Evolutionary conservation across 2,797 vertebrate species (phyloP).

Genomic region (Melopsittacus undulatus): DNA sequence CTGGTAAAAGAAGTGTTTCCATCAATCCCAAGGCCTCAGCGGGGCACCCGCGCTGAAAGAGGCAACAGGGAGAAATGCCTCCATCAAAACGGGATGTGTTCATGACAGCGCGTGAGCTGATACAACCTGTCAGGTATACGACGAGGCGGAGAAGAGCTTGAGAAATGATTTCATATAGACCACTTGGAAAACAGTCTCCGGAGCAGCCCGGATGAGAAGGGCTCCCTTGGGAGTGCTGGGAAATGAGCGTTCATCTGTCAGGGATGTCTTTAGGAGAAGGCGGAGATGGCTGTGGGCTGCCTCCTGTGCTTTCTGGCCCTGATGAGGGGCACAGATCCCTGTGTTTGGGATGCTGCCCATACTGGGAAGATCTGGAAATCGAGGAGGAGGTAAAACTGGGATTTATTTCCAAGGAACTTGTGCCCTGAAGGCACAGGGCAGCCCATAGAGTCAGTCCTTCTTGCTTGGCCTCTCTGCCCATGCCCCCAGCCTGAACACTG

Average conservation of each 20-base stretch:
- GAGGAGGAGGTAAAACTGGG: neutral
- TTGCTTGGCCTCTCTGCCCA: neutral
- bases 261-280: conserved; percentile 68
- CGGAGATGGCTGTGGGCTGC: conserved; percentile 35
- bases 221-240: conserved; percentile 63
- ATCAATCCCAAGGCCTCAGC: conserved; percentile 56
- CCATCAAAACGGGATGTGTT: conserved; percentile 68
- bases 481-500: neutral
- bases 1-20: conserved; percentile 17
- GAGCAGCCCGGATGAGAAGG: conserved; percentile 66
- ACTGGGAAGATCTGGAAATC: conserved; percentile 28
- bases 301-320: neutral
- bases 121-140: conserved; percentile 71
- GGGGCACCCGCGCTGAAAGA: conserved; percentile 44
- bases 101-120: conserved; percentile 57
- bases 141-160: conserved; percentile 67
- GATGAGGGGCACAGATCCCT: neutral
- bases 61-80: conserved; percentile 59
- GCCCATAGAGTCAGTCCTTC: neutral
- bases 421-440: neutral
- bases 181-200: conserved; percentile 69
- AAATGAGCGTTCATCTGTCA: conserved; percentile 74
- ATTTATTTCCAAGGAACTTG: conserved; percentile 22
- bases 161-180: conserved; percentile 75
- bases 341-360: conserved; percentile 4